phyloP scores from a whole-genome alignment of 2,113 vertebrate species.

The Morone chrysops region DNA sequence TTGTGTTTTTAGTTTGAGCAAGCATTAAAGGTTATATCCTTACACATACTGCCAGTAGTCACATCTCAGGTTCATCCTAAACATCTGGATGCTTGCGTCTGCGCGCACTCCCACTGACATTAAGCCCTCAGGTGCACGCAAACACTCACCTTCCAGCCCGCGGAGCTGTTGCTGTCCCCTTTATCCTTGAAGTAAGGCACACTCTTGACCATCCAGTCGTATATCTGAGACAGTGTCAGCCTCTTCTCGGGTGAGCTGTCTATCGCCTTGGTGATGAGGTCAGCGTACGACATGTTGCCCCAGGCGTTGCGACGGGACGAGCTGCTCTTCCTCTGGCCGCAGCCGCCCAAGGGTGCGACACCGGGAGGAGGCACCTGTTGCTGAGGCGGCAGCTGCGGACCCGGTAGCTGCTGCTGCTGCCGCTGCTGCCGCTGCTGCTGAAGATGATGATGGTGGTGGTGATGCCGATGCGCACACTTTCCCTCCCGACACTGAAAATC shows the following conservation, averaged over 20 bases:
- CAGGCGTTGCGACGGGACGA: constrained; percentile 97
- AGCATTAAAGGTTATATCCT: not conserved
- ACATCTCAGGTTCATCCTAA: not conserved
- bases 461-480: constrained; percentile 75
- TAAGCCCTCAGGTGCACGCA: not conserved
- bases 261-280: constrained; percentile 97
- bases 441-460: constrained; percentile 62
- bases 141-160: constrained; percentile 95
- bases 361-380: constrained; percentile 79
- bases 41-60: too few species aligned
- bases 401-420: constrained; percentile 71
- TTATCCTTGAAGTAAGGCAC: constrained; percentile 98
- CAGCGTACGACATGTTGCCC: constrained; percentile 98
- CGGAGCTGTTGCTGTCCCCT: constrained; percentile 95
- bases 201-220: constrained; percentile 98
- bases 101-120: not conserved
- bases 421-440: constrained; percentile 58
- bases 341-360: constrained; percentile 44
- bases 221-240: constrained; percentile 96
- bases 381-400: constrained; percentile 72
- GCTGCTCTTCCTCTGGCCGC: constrained; percentile 92
- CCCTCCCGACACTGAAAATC: constrained; percentile 79
- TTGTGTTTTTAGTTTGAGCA: too few species aligned
- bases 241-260: constrained; percentile 96
- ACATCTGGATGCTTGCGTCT: not conserved